Percentiles rank a stretch among this genome's conserved stretches.
These are phyloP conservation scores for Malurus splendens DNA, from an alignment of 2,797 vertebrate species.

Conservation along the genomic window DNA sequence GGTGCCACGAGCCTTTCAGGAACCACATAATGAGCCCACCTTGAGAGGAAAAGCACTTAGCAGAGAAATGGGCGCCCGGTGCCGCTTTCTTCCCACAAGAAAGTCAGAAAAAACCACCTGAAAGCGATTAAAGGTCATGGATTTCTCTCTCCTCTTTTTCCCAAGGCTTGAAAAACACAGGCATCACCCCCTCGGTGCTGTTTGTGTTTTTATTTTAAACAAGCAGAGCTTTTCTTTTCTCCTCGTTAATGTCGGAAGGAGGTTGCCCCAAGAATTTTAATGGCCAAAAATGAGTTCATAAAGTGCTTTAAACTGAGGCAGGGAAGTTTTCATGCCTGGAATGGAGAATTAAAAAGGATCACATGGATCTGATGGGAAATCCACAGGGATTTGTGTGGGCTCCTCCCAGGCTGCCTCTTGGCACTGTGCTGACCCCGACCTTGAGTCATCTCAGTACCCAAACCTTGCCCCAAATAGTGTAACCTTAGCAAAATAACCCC, in stretches of 20 bases:
- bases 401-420: not conserved
- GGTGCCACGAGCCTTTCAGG: not conserved
- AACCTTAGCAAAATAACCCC: not conserved
- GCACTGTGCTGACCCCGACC: not conserved
- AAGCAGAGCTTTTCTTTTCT: not conserved
- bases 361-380: not conserved
- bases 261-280: not conserved
- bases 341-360: not conserved
- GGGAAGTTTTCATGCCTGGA: not conserved
- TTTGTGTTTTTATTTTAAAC: not conserved
- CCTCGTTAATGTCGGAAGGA: too few species aligned
- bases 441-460: not conserved
- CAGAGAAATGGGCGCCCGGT: constrained; percentile 15
- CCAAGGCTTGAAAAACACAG: constrained; percentile 4
- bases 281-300: not conserved
- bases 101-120: not conserved
- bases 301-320: not conserved
- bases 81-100: not conserved
- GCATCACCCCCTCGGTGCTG: not conserved
- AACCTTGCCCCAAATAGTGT: accelerated
- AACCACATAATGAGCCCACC: not conserved
- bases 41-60: constrained; percentile 26
- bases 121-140: constrained; percentile 40
- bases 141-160: constrained; percentile 16
- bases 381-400: not conserved